phyloP scores from a whole-genome alignment of 2,797 vertebrate genomes.

The Siniperca scherzeri region DNA sequence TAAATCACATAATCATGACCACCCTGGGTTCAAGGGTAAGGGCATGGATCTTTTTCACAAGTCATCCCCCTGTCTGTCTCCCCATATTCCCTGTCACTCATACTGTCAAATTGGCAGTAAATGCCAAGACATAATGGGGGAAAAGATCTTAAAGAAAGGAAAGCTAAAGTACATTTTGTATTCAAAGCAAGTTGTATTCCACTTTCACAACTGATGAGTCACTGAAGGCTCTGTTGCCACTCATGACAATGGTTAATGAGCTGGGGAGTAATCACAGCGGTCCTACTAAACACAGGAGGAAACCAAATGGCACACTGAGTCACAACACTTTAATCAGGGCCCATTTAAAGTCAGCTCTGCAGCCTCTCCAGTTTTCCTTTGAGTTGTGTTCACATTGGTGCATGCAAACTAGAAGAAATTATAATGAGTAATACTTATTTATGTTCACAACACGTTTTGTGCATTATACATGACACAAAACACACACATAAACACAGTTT shows the following conservation, averaged over 20 bases:
- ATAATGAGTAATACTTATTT: slow-evolving; percentile 18
- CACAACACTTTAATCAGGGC: slow-evolving; percentile 73
- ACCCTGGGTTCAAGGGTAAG: neutral
- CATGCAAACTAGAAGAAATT: slow-evolving; percentile 35
- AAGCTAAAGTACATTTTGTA: neutral
- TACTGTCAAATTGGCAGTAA: neutral
- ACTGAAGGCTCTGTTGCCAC: slow-evolving; percentile 40
- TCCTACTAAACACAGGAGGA: slow-evolving; percentile 65
- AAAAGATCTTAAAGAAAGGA: neutral
- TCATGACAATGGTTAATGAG: slow-evolving; percentile 62
- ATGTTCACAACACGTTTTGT: slow-evolving; percentile 8
- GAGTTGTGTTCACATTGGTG: slow-evolving; percentile 20
- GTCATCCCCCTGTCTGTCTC: neutral
- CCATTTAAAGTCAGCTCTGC: slow-evolving; percentile 51
- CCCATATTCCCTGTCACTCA: neutral
- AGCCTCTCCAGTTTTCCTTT: slow-evolving; percentile 26
- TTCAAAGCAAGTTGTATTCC: slow-evolving; percentile 17
- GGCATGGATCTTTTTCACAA: neutral
- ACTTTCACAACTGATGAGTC: slow-evolving; percentile 54
- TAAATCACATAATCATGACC: too few relatives aligned
- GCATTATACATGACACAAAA: neutral
- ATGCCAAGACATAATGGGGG: neutral
- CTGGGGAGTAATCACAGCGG: slow-evolving; percentile 65
- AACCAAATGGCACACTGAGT: slow-evolving; percentile 63
- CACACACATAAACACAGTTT: slow-evolving; percentile 15